A percentile compares a stretch with the other conserved stretches of the same genome.
phyloP scores from a whole-genome alignment of 2,113 vertebrate species.

The Sturnus vulgaris region DNA sequence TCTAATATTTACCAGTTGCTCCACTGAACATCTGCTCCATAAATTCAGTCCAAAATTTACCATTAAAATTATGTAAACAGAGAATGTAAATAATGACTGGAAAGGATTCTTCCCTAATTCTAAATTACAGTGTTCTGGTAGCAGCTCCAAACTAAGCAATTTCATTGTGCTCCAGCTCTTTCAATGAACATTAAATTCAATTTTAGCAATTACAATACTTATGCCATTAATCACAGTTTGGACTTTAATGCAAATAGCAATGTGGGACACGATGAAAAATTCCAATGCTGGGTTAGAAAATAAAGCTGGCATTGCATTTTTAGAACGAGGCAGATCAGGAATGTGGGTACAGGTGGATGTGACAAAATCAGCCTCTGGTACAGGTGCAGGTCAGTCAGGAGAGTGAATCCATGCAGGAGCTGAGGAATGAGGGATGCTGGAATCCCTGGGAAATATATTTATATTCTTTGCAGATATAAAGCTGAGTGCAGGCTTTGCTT shows the following conservation, averaged over 20 bases:
- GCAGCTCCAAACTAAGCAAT: not conserved
- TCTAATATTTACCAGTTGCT: not conserved
- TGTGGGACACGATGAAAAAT: not conserved
- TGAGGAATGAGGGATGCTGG: not conserved
- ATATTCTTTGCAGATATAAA: not conserved
- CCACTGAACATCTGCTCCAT: not conserved
- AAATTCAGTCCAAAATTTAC: not conserved
- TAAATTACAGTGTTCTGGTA: not conserved
- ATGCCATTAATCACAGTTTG: not conserved
- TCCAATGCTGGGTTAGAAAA: not conserved
- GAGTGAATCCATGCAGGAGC: not conserved
- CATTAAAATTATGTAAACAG: not conserved
- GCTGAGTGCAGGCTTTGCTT: not conserved
- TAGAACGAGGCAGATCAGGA: not conserved
- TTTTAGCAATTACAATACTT: not conserved
- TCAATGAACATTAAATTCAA: not conserved
- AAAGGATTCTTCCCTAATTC: not conserved
- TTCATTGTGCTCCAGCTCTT: not conserved
- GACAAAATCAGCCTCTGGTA: not conserved
- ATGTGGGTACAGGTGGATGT: not conserved
- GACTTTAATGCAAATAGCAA: not conserved
- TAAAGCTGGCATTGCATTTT: not conserved
- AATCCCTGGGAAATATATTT: not conserved
- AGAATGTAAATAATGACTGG: not conserved
- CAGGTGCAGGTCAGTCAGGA: rapidly evolving